Percentiles rank a stretch among this genome's conserved stretches.
phyloP scores from a whole-genome alignment of 2,888 invertebrate genomes.

The Dicycla oo region DNA sequence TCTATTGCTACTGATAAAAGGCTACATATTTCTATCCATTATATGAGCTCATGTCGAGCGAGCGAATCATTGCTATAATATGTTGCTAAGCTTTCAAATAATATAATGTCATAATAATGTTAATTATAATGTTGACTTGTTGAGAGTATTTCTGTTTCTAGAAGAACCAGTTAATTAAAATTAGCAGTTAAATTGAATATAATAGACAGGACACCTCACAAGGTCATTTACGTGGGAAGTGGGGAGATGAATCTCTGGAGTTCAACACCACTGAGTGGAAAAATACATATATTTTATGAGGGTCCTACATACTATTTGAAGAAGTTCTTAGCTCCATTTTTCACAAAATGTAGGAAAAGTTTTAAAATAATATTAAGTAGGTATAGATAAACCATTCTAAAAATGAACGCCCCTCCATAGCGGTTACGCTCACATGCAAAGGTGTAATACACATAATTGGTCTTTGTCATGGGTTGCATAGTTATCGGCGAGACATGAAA shows the following conservation, averaged over 20 bases:
- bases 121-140: background rate
- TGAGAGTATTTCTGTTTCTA: background rate
- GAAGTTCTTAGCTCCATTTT: background rate
- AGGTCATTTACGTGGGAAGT: conserved; percentile 4
- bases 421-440: too few relatives aligned
- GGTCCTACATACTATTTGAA: background rate
- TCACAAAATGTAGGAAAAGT: background rate
- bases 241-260: background rate
- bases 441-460: too few relatives aligned
- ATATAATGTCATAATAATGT: too few relatives aligned
- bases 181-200: background rate
- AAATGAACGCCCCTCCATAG: too few relatives aligned
- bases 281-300: background rate
- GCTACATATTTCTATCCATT: background rate
- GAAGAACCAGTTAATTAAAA: conserved; percentile 2
- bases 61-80: background rate
- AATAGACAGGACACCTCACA: conserved; percentile 4
- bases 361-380: background rate
- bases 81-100: background rate
- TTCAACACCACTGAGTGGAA: background rate
- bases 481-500: too few relatives aligned
- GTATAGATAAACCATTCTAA: too few relatives aligned
- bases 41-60: too few relatives aligned
- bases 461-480: too few relatives aligned
- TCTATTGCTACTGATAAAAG: conserved; percentile 16